Percentiles rank a stretch among this genome's conserved stretches.
Conservation (phyloP, 2,113 vertebrate species). For the Pachyramphus minor region DNA sequence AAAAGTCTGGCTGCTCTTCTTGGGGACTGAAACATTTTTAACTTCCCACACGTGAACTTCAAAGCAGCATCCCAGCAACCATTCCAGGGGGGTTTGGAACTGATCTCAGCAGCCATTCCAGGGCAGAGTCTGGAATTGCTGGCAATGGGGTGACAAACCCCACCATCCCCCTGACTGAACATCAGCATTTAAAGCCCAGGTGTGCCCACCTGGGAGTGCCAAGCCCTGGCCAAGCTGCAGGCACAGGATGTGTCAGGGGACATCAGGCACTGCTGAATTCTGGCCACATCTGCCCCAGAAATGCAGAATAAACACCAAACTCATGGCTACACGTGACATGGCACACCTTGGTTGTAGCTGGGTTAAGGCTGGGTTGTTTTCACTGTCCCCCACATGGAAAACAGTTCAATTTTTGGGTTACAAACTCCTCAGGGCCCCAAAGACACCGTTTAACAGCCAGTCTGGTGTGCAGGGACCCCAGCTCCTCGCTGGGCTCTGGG, state of each 20-base stretch:
- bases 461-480: accelerated
- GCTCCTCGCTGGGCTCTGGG: neutral
- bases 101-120: too few relatives aligned
- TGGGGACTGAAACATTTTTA: neutral
- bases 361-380: neutral
- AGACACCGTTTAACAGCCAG: accelerated
- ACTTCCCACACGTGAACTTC: neutral
- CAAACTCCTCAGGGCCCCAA: neutral
- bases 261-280: neutral
- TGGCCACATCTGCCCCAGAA: neutral
- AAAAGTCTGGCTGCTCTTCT: neutral
- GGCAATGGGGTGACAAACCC: neutral
- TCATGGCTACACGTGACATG: accelerated
- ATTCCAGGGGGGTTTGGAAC: neutral
- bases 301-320: accelerated
- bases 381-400: neutral
- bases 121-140: neutral
- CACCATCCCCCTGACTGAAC: neutral
- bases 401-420: accelerated
- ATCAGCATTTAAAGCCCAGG: neutral
- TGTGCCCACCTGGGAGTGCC: neutral
- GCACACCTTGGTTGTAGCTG: accelerated
- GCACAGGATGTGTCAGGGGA: accelerated
- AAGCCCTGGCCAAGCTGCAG: neutral
- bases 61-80: neutral